phyloP scores from a whole-genome alignment of 2,113 vertebrate genomes.

The Protobothrops mucrosquamatus region DNA sequence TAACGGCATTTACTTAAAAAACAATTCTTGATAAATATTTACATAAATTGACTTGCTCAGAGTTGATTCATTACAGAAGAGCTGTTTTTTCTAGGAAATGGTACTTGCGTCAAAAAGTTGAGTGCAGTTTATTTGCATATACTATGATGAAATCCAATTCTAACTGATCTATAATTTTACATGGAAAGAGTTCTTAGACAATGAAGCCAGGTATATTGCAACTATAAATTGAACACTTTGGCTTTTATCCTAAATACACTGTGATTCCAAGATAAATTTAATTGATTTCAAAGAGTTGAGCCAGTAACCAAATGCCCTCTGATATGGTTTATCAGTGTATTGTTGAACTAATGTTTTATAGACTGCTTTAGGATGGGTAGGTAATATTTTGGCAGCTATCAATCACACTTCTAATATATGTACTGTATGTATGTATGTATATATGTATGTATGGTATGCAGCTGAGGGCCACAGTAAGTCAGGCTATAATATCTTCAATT shows the following conservation, averaged over 20 bases:
- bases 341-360: not conserved
- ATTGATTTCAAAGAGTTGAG: not conserved
- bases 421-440: not conserved
- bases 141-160: not conserved
- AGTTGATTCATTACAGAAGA: not conserved
- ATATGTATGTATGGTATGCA: not conserved
- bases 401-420: not conserved
- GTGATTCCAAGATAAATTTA: not conserved
- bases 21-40: not conserved
- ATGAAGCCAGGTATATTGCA: not conserved
- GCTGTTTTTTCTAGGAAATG: not conserved
- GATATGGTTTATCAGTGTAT: not conserved
- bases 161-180: not conserved
- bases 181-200: not conserved
- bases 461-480: not conserved
- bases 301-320: not conserved
- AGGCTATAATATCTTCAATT: not conserved
- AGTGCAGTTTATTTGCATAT: not conserved
- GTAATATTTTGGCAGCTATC: not conserved
- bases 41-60: not conserved
- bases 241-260: not conserved
- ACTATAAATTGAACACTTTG: not conserved
- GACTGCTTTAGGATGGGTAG: not conserved
- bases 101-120: slow-evolving; percentile 1
- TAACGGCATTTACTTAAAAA: not conserved